These are phyloP conservation scores for Sciurus niger DNA, from an alignment of 2,113 vertebrate species.

Conservation along the genomic window DNA sequence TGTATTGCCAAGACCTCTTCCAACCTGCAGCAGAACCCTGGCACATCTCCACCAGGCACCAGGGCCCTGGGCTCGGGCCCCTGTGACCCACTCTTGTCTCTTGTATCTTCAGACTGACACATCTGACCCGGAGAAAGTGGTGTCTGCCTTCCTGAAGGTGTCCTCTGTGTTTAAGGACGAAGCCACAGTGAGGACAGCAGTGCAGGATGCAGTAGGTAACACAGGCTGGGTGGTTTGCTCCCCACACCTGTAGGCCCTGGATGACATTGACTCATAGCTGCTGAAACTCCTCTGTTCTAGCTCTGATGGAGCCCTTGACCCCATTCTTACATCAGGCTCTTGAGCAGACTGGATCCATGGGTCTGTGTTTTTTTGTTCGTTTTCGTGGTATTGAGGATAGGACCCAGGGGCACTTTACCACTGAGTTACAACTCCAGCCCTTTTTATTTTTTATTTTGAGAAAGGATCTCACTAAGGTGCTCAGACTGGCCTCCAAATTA, in stretches of 20 bases:
- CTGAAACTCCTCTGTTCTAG: neutral
- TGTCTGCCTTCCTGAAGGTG: slow-evolving; percentile 94
- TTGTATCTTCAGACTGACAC: slow-evolving; percentile 92
- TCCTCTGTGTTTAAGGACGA: slow-evolving; percentile 97
- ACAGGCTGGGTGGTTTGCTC: fast-evolving
- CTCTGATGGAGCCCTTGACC: fast-evolving
- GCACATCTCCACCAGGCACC: neutral
- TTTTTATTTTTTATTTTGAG: too few relatives aligned
- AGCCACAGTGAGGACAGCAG: slow-evolving; percentile 91
- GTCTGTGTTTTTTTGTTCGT: too few relatives aligned
- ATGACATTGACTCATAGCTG: fast-evolving
- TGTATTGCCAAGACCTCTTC: neutral
- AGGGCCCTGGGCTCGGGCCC: neutral
- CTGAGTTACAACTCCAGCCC: too few relatives aligned
- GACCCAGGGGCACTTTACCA: too few relatives aligned
- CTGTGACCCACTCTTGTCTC: neutral
- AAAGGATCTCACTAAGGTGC: too few relatives aligned
- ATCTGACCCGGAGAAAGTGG: slow-evolving; percentile 92
- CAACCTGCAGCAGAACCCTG: neutral
- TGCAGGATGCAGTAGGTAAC: slow-evolving; percentile 90
- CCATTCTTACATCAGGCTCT: neutral
- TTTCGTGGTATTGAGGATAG: too few relatives aligned
- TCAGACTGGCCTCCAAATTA: too few relatives aligned
- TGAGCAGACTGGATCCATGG: neutral
- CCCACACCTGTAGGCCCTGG: neutral